These are phyloP conservation scores for Hydrozoanthus gracilis DNA, from an alignment of 92 coral and sea anemone species.

Conservation along the genomic window DNA sequence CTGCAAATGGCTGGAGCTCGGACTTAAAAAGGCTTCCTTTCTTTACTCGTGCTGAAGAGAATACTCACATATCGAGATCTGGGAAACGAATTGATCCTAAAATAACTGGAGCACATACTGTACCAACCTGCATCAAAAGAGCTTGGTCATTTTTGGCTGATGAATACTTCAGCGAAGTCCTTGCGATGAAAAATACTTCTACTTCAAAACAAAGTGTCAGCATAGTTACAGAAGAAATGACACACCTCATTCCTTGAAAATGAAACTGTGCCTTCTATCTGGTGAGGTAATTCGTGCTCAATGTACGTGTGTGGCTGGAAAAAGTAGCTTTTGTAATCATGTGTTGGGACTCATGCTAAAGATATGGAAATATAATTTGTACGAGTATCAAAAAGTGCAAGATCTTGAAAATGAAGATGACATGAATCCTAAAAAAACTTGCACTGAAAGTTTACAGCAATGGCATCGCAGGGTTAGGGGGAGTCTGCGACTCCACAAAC, in stretches of 20 bases:
- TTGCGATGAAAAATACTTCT: conserved; percentile 48
- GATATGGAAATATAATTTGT: conserved; percentile 56
- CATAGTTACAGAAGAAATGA: conserved; percentile 75
- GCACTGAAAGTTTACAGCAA: conserved; percentile 54
- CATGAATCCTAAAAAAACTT: conserved; percentile 35
- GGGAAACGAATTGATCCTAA: conserved; percentile 48
- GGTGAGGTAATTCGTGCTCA: conserved; percentile 54
- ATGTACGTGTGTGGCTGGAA: conserved; percentile 66
- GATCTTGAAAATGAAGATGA: conserved; percentile 48
- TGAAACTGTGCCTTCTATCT: conserved; percentile 50
- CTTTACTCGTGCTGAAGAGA: conserved; percentile 54
- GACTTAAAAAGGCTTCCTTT: conserved; percentile 37
- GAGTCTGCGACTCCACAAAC: conserved; percentile 56
- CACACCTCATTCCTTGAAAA: conserved; percentile 55
- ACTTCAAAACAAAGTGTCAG: conserved; percentile 51
- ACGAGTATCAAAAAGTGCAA: conserved; percentile 34
- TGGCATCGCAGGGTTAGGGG: conserved; percentile 60
- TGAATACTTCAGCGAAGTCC: conserved; percentile 60
- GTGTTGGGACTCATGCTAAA: conserved; percentile 60
- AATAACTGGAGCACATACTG: conserved; percentile 6
- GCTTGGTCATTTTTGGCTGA: conserved; percentile 67
- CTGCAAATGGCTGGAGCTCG: conserved; percentile 50
- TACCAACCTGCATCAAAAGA: conserved; percentile 62
- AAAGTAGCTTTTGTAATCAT: conserved; percentile 60
- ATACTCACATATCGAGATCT: conserved; percentile 51